These are phyloP conservation scores for Alitta virens DNA, from an alignment of 2,888 invertebrate genomes.

Conservation along the genomic window DNA sequence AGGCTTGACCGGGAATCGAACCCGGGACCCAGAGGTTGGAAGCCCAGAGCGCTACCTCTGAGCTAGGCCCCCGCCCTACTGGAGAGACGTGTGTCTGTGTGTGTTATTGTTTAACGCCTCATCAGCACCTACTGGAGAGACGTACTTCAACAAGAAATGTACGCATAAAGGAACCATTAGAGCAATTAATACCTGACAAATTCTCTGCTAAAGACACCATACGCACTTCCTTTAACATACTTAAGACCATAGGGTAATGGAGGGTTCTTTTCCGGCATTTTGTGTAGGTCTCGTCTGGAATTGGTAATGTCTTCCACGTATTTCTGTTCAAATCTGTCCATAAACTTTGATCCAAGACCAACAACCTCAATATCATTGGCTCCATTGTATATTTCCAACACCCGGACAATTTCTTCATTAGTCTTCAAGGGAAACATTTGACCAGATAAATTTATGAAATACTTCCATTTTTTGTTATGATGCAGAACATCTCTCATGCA, in stretches of 20 bases:
- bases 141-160: no score
- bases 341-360: constrained; percentile 33
- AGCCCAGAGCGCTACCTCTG: no score
- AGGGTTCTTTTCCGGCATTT: constrained; percentile 31
- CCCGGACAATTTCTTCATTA: constrained; percentile 51
- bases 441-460: constrained; percentile 54
- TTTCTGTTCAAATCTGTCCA: constrained; percentile 27
- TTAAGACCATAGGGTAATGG: constrained; percentile 33
- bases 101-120: no score
- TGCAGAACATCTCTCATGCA: constrained; percentile 49
- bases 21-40: no score
- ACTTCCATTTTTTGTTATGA: constrained; percentile 39
- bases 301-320: constrained; percentile 27
- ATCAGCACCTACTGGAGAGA: no score
- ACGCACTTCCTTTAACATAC: constrained; percentile 52
- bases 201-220: constrained; percentile 48
- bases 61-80: no score
- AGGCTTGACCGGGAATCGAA: no score
- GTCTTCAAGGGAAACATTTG: constrained; percentile 53
- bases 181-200: constrained; percentile 48
- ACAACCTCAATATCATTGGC: constrained; percentile 54
- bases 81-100: no score
- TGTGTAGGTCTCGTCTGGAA: constrained; percentile 21
- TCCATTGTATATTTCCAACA: constrained; percentile 52
- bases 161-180: no score